Base-by-base conservation (phyloP, 2,113 vertebrate genomes). In the Phaetusa simplex region DNA sequence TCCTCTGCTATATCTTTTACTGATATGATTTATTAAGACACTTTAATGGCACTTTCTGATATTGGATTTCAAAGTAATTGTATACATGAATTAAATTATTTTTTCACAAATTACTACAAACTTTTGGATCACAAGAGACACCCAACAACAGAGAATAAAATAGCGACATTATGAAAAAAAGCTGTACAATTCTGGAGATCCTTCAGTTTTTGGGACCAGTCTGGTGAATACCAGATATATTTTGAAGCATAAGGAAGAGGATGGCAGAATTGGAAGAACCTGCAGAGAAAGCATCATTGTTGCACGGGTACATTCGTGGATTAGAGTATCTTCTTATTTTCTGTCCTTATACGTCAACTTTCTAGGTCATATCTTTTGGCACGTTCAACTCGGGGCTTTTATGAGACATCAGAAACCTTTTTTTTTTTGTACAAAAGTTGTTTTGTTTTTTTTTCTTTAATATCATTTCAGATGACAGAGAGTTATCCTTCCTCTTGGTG, bases 271-370 rank as follows among this genome's bases (percentile, higher is more conserved):
- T 76, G 21, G 47, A 86, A 59, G n/a, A 64, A 19, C 0, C 1
- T 40, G 29, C 21, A 80, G 11, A 80, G 21, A 17, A 76, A 56
- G 24, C 20, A 71, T 32, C 23, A 56, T 19, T 80, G 16, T 50
- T 86, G 29, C n/a, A 59, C 3, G 21, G 6, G 0, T 3, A 59
- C 11, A 45, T 17, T 71, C 0, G 62, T 12, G 11, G 38, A 66
- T 43, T 40, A 59, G 30, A 85, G n/a, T 6, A 74, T 9, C 20
- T 50, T 79, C 61, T 73, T 27, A 61, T 85, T 80, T 86, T 86
- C 38, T 80, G 34, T 15, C 9, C 17, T 62, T 58, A 58, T 34
- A 67, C 20, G 47, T 45, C 13, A 73, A 20, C 13, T 77, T 65
- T 16, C 27, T 11, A 56, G 16, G 29, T n/a, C 50, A 42, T 36